These are phyloP conservation scores for Petrolisthes manimaculis DNA, from an alignment of 2,888 invertebrate genomes.

Conservation along the genomic window DNA sequence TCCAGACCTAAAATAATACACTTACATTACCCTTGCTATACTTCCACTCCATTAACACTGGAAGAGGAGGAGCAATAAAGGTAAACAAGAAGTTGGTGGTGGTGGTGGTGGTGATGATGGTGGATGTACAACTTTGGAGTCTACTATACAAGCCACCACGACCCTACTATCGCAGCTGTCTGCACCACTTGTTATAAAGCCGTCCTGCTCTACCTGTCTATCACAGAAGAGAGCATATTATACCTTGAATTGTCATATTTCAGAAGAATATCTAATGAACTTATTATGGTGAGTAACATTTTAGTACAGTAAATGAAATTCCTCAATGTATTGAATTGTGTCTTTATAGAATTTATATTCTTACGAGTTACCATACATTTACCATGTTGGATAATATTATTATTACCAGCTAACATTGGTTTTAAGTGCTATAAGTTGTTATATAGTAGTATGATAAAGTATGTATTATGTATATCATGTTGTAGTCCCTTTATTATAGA, in stretches of 20 bases:
- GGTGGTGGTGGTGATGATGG: neutral
- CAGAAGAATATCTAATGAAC: neutral
- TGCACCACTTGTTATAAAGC: conserved; percentile 43
- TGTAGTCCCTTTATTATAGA: no score
- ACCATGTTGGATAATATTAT: no score
- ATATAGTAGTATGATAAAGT: no score
- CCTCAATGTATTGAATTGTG: no score
- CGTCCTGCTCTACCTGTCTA: conserved; percentile 47
- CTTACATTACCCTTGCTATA: neutral
- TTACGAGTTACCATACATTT: no score
- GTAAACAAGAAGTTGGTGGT: neutral
- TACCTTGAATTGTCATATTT: conserved; percentile 11
- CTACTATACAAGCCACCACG: conserved; percentile 28
- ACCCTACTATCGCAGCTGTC: conserved; percentile 51
- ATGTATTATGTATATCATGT: no score
- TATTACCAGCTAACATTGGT: no score
- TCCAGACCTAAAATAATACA: neutral
- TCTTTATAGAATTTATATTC: no score
- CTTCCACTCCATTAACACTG: neutral
- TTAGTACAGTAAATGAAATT: neutral
- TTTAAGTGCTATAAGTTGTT: no score
- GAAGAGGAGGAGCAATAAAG: neutral
- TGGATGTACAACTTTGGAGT: neutral
- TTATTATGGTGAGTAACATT: conserved; percentile 28
- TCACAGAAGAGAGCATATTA: conserved; percentile 24